phyloP scores from a whole-genome alignment of 2,888 invertebrate genomes.

The Helleia helle region DNA sequence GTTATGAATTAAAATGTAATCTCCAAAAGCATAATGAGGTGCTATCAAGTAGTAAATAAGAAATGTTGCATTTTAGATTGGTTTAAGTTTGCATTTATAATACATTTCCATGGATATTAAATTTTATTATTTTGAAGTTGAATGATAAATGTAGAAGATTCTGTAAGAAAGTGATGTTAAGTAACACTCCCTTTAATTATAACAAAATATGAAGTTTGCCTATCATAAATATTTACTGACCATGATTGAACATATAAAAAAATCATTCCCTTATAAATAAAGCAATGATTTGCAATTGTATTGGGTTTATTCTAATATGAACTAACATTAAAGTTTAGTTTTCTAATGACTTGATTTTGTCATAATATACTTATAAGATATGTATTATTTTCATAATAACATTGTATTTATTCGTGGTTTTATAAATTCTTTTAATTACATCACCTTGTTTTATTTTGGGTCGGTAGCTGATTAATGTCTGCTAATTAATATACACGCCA shows the following conservation, averaged over 20 bases:
- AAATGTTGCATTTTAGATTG: conserved; percentile 25
- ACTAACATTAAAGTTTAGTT: not conserved
- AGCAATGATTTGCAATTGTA: not conserved
- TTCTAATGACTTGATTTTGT: not conserved
- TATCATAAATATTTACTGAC: too few relatives aligned
- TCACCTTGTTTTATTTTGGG: not conserved
- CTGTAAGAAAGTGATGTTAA: too few relatives aligned
- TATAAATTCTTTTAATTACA: conserved; percentile 32
- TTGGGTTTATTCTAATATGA: not conserved
- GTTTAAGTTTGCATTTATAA: conserved; percentile 24
- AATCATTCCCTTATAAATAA: not conserved
- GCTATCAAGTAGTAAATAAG: conserved; percentile 34
- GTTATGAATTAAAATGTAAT: conserved; percentile 22
- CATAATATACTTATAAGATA: conserved; percentile 20
- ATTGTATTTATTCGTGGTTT: conserved; percentile 45
- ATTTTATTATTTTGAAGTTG: too few relatives aligned
- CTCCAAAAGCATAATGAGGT: conserved; percentile 40
- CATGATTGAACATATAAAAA: not conserved
- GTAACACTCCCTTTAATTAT: too few relatives aligned
- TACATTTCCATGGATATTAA: conserved; percentile 19
- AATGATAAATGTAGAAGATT: too few relatives aligned
- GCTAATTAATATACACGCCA: not conserved
- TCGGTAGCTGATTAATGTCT: not conserved
- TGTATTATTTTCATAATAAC: conserved; percentile 46
- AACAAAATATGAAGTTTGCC: too few relatives aligned